Conservation (phyloP, 2,113 vertebrate species). For the Lichenostomus cassidix region DNA sequence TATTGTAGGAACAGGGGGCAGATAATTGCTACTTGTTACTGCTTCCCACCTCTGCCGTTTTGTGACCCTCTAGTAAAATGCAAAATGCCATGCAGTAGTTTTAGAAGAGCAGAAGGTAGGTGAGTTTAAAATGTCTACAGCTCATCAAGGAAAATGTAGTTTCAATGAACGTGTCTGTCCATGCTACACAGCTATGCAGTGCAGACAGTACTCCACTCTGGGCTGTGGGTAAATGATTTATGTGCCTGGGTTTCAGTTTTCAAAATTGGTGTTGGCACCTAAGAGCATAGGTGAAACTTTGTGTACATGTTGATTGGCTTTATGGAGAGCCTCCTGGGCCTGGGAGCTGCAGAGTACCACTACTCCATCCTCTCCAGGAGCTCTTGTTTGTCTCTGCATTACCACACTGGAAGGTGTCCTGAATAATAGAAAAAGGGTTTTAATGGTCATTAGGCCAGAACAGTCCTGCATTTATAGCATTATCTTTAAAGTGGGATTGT, state of each 20-base stretch:
- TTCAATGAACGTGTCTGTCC: not conserved
- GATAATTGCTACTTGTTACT: not conserved
- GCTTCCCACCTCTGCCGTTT: not conserved
- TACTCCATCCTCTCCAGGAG: not conserved
- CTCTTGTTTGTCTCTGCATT: not conserved
- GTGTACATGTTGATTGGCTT: fast-evolving
- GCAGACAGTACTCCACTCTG: not conserved
- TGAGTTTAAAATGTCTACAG: not conserved
- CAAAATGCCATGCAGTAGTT: not conserved
- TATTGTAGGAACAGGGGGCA: not conserved
- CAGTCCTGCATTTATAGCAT: not conserved
- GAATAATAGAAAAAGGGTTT: not conserved
- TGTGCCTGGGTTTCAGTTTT: not conserved
- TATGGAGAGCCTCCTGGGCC: not conserved
- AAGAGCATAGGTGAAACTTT: fast-evolving
- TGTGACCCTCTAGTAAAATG: not conserved
- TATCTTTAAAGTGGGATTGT: not conserved
- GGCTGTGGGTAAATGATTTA: not conserved
- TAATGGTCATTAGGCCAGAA: not conserved
- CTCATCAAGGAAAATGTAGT: not conserved
- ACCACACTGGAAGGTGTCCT: not conserved
- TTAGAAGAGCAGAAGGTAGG: not conserved
- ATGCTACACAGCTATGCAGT: fast-evolving
- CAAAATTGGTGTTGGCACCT: fast-evolving
- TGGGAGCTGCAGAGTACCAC: not conserved